A percentile compares a stretch with the other conserved stretches of the same genome.
Evolutionary conservation across 1,140 invertebrate genomes (phyloP).

Genomic region (Plutomurus gul): DNA sequence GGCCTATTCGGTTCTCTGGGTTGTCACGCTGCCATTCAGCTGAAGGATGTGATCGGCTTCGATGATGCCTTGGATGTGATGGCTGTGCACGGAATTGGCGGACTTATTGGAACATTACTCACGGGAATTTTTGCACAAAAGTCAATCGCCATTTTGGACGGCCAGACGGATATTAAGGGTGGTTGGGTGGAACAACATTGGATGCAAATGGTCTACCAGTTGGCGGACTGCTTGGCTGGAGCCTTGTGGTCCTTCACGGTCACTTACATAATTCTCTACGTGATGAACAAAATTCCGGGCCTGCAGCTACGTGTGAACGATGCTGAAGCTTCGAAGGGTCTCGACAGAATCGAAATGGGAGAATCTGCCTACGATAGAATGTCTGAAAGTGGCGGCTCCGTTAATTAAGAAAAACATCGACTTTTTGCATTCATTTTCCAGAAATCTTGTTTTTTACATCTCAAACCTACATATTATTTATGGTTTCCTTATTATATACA

Average conservation of each 20-base stretch:
- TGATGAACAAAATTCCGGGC: slow-evolving; percentile 53
- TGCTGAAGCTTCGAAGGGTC: background rate
- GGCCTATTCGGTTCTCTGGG: slow-evolving; percentile 44
- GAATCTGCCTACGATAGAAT: slow-evolving; percentile 40
- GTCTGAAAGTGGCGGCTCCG: background rate
- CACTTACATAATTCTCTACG: slow-evolving; percentile 44
- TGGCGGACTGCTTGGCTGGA: slow-evolving; percentile 17
- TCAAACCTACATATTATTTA: too few species aligned
- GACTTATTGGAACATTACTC: slow-evolving; percentile 47
- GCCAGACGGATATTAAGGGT: background rate
- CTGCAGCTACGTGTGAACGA: slow-evolving; percentile 37
- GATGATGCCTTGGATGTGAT: slow-evolving; percentile 53
- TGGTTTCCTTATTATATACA: too few species aligned
- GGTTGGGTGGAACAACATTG: slow-evolving; percentile 47
- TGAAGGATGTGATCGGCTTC: slow-evolving; percentile 43
- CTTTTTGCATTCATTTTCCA: background rate
- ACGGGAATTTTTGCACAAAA: slow-evolving; percentile 47
- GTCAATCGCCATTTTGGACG: slow-evolving; percentile 36
- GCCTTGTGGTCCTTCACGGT: slow-evolving; percentile 41
- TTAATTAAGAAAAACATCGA: background rate
- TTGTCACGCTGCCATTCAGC: slow-evolving; percentile 41
- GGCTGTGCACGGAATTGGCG: slow-evolving; percentile 50
- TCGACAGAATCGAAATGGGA: slow-evolving; percentile 46
- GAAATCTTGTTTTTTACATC: too few species aligned
- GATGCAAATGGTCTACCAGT: slow-evolving; percentile 44